Evolutionary conservation across 1,140 invertebrate genomes (phyloP).

Genomic region (Leptopilina clavipes): DNA sequence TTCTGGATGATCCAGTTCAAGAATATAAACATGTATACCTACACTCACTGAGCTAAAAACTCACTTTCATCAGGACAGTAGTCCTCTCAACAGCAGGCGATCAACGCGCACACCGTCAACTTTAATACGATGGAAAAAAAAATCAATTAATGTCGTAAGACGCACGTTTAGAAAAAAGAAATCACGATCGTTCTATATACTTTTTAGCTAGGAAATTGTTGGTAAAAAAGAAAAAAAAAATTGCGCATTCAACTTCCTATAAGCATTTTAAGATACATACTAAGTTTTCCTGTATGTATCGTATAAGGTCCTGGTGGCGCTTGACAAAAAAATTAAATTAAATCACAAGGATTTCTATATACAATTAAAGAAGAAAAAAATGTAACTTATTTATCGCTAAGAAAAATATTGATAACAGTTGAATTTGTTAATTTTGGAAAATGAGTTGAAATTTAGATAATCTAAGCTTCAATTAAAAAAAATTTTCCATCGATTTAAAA

Average conservation of each 20-base stretch:
- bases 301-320: too few species aligned
- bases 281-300: neutral
- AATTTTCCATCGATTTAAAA: too few species aligned
- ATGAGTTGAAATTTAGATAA: too few species aligned
- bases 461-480: too few species aligned
- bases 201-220: conserved; percentile 2
- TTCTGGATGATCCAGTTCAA: conserved; percentile 42
- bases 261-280: neutral
- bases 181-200: neutral
- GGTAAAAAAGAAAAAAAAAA: neutral
- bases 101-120: neutral
- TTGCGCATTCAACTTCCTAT: neutral
- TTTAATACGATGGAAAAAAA: neutral
- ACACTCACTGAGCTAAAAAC: neutral
- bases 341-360: too few species aligned
- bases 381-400: too few species aligned
- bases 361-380: too few species aligned
- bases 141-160: neutral
- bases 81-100: conserved; percentile 8
- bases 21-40: conserved; percentile 1
- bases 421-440: too few species aligned
- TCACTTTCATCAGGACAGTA: conserved; percentile 19
- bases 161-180: neutral
- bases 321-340: too few species aligned
- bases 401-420: too few species aligned